A percentile compares a stretch with the other conserved stretches of the same genome.
phyloP scores from a whole-genome alignment of 2,797 vertebrate genomes.

The Paguma larvata region DNA sequence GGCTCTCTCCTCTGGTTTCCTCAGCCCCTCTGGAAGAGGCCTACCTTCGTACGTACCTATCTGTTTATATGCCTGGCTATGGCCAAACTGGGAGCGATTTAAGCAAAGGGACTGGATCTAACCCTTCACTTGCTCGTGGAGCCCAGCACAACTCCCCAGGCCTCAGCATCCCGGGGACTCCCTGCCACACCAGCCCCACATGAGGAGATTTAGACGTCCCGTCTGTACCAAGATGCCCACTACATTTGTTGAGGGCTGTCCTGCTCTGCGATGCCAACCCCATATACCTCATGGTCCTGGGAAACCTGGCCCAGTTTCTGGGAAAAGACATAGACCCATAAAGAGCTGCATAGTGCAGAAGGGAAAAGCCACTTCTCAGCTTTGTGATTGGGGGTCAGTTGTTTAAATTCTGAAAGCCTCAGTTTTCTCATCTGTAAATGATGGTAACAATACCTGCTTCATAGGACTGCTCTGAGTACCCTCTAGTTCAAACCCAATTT shows the following conservation, averaged over 20 bases:
- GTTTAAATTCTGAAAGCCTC: conserved; percentile 1
- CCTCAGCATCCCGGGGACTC: background rate
- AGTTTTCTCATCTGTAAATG: background rate
- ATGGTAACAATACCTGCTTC: background rate
- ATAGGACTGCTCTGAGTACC: background rate
- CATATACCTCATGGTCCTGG: background rate
- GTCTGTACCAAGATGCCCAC: background rate
- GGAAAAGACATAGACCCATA: background rate
- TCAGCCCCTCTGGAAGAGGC: background rate
- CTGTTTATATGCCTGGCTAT: background rate
- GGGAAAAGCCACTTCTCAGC: background rate
- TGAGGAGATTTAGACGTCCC: background rate
- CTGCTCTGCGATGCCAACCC: background rate
- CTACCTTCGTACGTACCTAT: background rate
- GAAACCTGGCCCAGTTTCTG: conserved; percentile 19
- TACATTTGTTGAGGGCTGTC: background rate
- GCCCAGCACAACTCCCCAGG: background rate
- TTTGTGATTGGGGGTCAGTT: background rate
- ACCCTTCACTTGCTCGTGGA: background rate
- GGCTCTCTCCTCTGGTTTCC: background rate
- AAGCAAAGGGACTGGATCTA: background rate
- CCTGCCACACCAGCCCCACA: background rate
- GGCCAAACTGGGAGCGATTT: background rate
- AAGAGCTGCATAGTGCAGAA: background rate
- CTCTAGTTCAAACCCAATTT: conserved; percentile 13